Percentiles rank a stretch among this genome's conserved stretches.
Evolutionary conservation across 2,888 invertebrate genomes (phyloP).

Genomic region (Gasteruption jaculator): DNA sequence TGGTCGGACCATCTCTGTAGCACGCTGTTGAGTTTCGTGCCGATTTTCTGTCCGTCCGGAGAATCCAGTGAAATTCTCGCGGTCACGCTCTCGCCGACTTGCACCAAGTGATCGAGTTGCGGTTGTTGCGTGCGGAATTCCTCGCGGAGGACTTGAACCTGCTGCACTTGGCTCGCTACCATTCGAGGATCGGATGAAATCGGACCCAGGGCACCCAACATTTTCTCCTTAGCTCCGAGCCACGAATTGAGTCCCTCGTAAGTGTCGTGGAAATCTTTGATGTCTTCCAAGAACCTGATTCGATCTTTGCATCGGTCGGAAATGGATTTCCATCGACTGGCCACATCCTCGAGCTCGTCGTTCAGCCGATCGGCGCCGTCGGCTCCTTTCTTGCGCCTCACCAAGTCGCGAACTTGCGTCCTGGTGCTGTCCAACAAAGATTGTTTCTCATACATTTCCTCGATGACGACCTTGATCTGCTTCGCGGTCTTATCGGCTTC

Average conservation of each 20-base stretch:
- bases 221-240: constrained; percentile 89
- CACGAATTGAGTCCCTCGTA: constrained; percentile 80
- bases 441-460: constrained; percentile 92
- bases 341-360: constrained; percentile 77
- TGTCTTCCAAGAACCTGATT: constrained; percentile 74
- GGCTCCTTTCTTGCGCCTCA: constrained; percentile 79
- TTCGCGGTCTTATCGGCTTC: constrained; percentile 87
- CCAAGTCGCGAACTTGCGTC: constrained; percentile 81
- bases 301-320: constrained; percentile 76
- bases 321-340: constrained; percentile 80
- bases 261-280: constrained; percentile 89
- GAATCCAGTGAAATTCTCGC: constrained; percentile 56
- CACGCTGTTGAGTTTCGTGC: constrained; percentile 69
- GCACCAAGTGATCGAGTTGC: constrained; percentile 78
- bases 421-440: constrained; percentile 84
- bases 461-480: constrained; percentile 74
- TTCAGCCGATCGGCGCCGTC: constrained; percentile 80
- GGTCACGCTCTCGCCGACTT: constrained; percentile 74
- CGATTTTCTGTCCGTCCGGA: constrained; percentile 63
- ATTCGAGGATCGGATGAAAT: constrained; percentile 94
- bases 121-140: constrained; percentile 93
- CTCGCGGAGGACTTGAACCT: constrained; percentile 87
- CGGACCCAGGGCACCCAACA: constrained; percentile 92
- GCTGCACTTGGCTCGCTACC: constrained; percentile 91
- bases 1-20: constrained; percentile 79